Evolutionary conservation across 2,888 invertebrate species (phyloP).

Genomic region (Polymixis flavicincta): DNA sequence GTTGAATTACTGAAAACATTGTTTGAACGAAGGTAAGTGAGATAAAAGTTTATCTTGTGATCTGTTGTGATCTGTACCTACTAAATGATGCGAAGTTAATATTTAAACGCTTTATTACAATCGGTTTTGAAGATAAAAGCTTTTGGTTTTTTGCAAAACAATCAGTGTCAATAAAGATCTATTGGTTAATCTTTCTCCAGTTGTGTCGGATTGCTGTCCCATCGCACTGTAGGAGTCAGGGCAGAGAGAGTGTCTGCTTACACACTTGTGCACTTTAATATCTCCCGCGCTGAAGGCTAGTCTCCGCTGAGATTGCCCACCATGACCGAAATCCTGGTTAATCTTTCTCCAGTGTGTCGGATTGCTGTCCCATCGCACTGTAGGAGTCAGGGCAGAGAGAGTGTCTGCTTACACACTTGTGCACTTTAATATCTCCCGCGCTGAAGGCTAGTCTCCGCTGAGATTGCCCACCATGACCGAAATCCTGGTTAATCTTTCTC

Average conservation of each 20-base stretch:
- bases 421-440: background rate
- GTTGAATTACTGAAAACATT: conserved; percentile 20
- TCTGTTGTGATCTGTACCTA: too few relatives aligned
- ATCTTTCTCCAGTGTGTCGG: background rate
- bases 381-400: background rate
- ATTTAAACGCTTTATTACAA: background rate
- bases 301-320: too few relatives aligned
- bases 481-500: background rate
- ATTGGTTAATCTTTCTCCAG: background rate
- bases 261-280: background rate
- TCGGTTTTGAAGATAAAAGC: background rate
- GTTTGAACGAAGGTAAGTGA: background rate
- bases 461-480: too few relatives aligned
- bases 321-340: too few relatives aligned
- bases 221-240: background rate
- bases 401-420: background rate
- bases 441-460: too few relatives aligned
- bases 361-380: background rate
- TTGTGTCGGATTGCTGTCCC: background rate
- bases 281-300: too few relatives aligned
- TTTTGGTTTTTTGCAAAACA: background rate
- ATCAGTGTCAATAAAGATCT: background rate
- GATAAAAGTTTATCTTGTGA: conserved; percentile 17
- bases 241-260: background rate
- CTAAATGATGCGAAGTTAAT: too few relatives aligned